Base-by-base conservation (phyloP, 2,888 invertebrate species). In the Arge pagana region DNA sequence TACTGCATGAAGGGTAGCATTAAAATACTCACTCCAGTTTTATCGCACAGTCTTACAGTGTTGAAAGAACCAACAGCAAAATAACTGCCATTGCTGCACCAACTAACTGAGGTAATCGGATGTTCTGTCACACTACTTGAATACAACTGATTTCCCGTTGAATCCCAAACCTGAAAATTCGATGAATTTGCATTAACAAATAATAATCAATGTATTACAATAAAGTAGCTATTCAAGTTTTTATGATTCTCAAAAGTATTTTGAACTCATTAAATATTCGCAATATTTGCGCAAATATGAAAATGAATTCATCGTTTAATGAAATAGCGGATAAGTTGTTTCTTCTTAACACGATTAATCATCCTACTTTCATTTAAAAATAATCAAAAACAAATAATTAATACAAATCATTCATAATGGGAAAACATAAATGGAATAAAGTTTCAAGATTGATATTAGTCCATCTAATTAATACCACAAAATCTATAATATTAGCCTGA, bases 1-100 rank as follows among this genome's bases (percentile, higher is more conserved):
- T 40, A 50, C 53, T 53, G 23, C 31, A 15, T 7, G 23, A 43
- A 39, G 18, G 28, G 28, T 31, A n/a, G 19, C 39, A 30, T n/a
- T 40, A 50, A 56, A 52, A 13, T 53, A 78, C 83, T 80, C 79
- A 96, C 96, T 61, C 98, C 98, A 53, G 90, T 89, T 74, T 89
- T 89, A 76, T 96, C 96, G 74, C 98, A 98, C 0, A 99, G 81
- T 51, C 94, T 83, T 8, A 99, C 81, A 8, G 93, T 89, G 74
- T 97, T 96, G 72, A 89, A 98, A 7, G 94, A 92, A 11, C 96
- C 97, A 37, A 97, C 87, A 33, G 93, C 89, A 72, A 97, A 94
- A 57, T 93, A 81, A 66, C 92, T 90, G 3, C 97, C 97, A 62
- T 90, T 88, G 0, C 93, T 92, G 37, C 92, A 88, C 92, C 97